phyloP scores from a whole-genome alignment of 1,140 invertebrate genomes.

The Paraescarpia echinospica region DNA sequence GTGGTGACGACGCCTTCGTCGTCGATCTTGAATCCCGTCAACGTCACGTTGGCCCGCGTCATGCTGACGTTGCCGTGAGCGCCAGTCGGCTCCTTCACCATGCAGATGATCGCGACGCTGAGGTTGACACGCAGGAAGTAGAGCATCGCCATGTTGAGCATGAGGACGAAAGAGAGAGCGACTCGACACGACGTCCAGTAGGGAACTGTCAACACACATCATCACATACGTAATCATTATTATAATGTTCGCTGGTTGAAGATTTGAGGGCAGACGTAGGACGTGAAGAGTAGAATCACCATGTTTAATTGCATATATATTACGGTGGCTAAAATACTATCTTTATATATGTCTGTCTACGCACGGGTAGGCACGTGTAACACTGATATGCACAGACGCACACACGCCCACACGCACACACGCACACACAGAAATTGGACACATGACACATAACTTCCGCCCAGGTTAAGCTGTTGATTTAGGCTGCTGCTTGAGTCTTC shows the following conservation, averaged over 20 bases:
- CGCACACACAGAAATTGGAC: not conserved
- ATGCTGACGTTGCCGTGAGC: not conserved
- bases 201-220: conserved; percentile 16
- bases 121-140: conserved; percentile 93
- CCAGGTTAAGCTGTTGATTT: not conserved
- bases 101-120: conserved; percentile 93
- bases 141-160: conserved; percentile 63
- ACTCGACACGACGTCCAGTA: conserved; percentile 26
- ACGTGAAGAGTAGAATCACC: too few relatives aligned
- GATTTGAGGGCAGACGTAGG: too few relatives aligned
- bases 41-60: not conserved
- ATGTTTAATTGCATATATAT: too few relatives aligned
- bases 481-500: not conserved
- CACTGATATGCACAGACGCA: not conserved
- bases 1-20: not conserved
- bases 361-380: not conserved
- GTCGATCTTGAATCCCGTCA: not conserved
- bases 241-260: too few relatives aligned
- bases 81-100: conserved; percentile 65
- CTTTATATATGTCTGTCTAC: too few relatives aligned
- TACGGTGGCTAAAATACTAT: too few relatives aligned
- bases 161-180: conserved; percentile 69
- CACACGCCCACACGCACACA: not conserved
- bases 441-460: not conserved
- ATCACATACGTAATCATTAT: not conserved